Conservation (phyloP, 2,113 vertebrate genomes). For the Pipa parva region DNA sequence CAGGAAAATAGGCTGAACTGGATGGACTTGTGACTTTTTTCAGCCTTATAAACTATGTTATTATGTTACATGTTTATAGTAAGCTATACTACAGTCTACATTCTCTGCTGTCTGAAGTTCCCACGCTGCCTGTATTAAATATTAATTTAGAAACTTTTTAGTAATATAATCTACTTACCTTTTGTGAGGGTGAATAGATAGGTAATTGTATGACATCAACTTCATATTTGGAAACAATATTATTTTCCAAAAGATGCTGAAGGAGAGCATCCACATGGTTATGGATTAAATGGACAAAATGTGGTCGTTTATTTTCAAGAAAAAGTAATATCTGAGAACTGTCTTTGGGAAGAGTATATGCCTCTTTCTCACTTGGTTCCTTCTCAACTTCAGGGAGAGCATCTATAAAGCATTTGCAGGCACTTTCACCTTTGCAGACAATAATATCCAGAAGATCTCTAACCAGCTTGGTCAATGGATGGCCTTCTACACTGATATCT, state of each 20-base stretch:
- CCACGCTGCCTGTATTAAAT: too few species aligned
- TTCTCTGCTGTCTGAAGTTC: too few species aligned
- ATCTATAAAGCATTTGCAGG: conserved; percentile 53
- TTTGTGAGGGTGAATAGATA: conserved; percentile 69
- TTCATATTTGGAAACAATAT: conserved; percentile 63
- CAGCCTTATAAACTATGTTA: too few species aligned
- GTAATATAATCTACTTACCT: conserved; percentile 61
- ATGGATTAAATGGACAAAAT: conserved; percentile 60
- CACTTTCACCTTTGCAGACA: conserved; percentile 62
- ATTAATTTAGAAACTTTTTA: too few species aligned
- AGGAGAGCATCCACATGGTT: conserved; percentile 57
- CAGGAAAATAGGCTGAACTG: too few species aligned
- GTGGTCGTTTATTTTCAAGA: conserved; percentile 61
- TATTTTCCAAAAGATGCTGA: conserved; percentile 48
- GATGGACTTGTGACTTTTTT: too few species aligned
- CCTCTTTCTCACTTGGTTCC: background rate
- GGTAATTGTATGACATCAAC: conserved; percentile 65
- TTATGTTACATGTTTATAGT: too few species aligned
- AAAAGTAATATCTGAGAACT: conserved; percentile 38
- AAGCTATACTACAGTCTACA: too few species aligned
- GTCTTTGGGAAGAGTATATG: conserved; percentile 4
- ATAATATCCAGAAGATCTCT: conserved; percentile 69
- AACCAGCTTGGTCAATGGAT: conserved; percentile 57
- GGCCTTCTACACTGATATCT: conserved; percentile 51
- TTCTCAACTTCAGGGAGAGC: conserved; percentile 52